phyloP scores from a whole-genome alignment of 2,888 invertebrate genomes.

The Pammene aurita region DNA sequence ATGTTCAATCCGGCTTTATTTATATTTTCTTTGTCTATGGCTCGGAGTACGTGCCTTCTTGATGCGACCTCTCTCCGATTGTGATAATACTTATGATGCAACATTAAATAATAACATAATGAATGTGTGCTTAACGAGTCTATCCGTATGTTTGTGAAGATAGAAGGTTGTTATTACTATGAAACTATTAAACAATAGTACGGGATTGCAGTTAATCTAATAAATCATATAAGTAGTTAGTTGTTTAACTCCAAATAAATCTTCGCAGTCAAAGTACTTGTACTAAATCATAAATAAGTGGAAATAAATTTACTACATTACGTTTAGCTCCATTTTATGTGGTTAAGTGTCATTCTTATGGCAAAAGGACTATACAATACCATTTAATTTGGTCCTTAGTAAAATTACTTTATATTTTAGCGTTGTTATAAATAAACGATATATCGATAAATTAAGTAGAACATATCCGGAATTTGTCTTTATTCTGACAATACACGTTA shows the following conservation, averaged over 20 bases:
- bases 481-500: constrained; percentile 32
- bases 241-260: constrained; percentile 5
- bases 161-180: background rate
- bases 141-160: constrained; percentile 12
- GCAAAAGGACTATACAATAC: too few species aligned
- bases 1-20: constrained; percentile 10
- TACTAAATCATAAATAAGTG: background rate
- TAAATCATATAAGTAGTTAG: background rate
- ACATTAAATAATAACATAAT: constrained; percentile 36
- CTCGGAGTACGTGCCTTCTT: constrained; percentile 31
- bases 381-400: too few species aligned
- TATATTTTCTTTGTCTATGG: constrained; percentile 25
- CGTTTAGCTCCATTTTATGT: background rate
- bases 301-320: background rate
- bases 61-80: constrained; percentile 20
- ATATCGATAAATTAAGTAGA: constrained; percentile 14
- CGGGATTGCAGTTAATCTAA: background rate
- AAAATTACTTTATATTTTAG: background rate
- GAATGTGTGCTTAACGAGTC: constrained; percentile 21
- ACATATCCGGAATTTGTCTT: constrained; percentile 33
- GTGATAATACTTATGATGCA: constrained; percentile 31
- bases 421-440: background rate
- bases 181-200: background rate
- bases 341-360: background rate
- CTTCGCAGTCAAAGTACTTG: background rate